Percentiles rank a stretch among this genome's conserved stretches.
phyloP scores from a whole-genome alignment of 2,888 invertebrate genomes.

The Cotesia congregata region DNA sequence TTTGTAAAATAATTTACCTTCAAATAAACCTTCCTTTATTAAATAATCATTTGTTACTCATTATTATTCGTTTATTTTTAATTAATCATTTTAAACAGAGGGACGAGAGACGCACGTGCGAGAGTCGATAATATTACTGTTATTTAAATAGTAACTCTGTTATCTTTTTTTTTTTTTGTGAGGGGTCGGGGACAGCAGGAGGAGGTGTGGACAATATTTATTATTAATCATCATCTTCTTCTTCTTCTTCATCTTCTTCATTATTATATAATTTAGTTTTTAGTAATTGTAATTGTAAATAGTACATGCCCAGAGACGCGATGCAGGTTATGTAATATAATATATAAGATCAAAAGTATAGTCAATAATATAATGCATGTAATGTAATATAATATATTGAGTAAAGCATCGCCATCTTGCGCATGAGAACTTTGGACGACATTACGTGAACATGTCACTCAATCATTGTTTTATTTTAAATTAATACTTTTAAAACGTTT shows the following conservation, averaged over 20 bases:
- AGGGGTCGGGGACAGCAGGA: constrained; percentile 28
- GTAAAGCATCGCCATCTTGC: constrained; percentile 9
- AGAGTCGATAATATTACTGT: constrained; percentile 45
- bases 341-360: constrained; percentile 6
- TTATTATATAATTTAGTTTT: no score
- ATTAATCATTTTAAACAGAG: constrained; percentile 42
- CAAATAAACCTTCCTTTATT: constrained; percentile 40
- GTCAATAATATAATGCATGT: constrained; percentile 9
- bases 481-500: background rate
- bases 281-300: no score
- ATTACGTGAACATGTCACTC: constrained; percentile 29
- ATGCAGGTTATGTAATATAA: constrained; percentile 25
- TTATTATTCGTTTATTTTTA: constrained; percentile 17
- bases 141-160: background rate
- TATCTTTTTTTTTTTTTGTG: background rate
- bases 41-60: constrained; percentile 1
- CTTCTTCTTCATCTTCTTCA: no score
- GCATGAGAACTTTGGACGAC: constrained; percentile 30
- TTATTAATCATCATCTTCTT: constrained; percentile 5
- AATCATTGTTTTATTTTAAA: constrained; percentile 10
- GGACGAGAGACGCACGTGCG: constrained; percentile 49
- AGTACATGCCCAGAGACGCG: background rate
- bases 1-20: constrained; percentile 26
- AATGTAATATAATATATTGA: constrained; percentile 13
- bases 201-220: constrained; percentile 18